Evolutionary conservation across 64 coral and sea anemone species (phyloP), one percentile per base, ranked within the genome.

Genomic region (Platygyra sinensis): DNA sequence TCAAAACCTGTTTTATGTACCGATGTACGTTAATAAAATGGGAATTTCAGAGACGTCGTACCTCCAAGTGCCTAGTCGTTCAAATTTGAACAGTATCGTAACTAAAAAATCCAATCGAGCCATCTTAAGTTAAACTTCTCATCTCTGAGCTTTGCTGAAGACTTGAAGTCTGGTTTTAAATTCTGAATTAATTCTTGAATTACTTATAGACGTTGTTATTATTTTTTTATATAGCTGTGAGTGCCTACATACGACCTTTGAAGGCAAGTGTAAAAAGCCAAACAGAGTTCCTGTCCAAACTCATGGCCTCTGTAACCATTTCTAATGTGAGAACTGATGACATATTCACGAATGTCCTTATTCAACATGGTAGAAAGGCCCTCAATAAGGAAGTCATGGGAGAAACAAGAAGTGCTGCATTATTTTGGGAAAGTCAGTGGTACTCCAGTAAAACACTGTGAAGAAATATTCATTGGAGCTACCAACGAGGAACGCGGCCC

Each of bases 331-430:
- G 28, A 52, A 89, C 87, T 17, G 87, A 89, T 59, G 87, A 89
- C 11, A 89, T 89, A 38, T 89, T 89, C 61, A 89, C 76, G 4
- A 72, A 89, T 62, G 19, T 89, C 30, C 75, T 77, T 3, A 89
- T 89, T 12, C 87, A 89, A 65, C 31, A 76, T 87, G 85, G 69
- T 27, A 42, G 73, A 74, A 73, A 87, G 55, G 2, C 51, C 2
- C 73, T 33, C 31, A 76, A 38, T n/a, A 78, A 77, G 27, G 24
- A 25, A 28, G 8, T 16, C 2, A 38, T 42, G 52, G 15, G 11
- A 1, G 10, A 9, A 42, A 57, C 31, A 42, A 89, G 87, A 78
- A 27, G 36, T 3, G 46, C 30, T 76, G 15, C 20, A 30, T 36
- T 54, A 39, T 32, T 62, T 78, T 55, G 49, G 72, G 25, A 30